Conservation (phyloP, 2,797 vertebrate genomes). For the Enteromius unitaeniatus region DNA sequence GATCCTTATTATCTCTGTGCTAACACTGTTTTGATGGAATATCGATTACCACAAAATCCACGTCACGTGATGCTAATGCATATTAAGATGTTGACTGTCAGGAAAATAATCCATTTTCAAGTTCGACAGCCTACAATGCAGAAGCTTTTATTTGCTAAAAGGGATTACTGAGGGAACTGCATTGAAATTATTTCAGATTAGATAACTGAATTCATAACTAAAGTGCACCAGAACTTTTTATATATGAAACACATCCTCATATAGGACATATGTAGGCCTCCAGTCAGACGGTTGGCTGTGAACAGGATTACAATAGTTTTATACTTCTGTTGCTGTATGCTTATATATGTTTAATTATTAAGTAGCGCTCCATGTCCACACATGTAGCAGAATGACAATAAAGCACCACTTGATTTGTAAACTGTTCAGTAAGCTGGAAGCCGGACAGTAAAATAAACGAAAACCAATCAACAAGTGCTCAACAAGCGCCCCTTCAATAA, state of each 20-base stretch:
- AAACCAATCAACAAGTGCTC: not conserved
- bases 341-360: not conserved
- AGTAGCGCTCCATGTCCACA: not conserved
- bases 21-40: not conserved
- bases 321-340: not conserved
- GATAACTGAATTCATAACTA: not conserved
- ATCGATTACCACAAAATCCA: not conserved
- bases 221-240: no score
- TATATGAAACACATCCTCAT: not conserved
- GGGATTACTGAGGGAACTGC: not conserved
- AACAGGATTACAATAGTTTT: no score
- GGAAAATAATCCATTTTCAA: not conserved
- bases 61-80: not conserved
- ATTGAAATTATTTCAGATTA: not conserved
- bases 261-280: no score
- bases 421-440: not conserved
- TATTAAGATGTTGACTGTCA: not conserved
- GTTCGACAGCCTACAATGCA: not conserved
- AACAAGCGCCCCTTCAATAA: not conserved
- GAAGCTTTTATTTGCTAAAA: not conserved
- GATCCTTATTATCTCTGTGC: not conserved
- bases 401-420: not conserved
- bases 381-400: not conserved
- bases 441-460: not conserved
- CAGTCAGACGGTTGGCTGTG: no score